Evolutionary conservation across 2,888 invertebrate genomes (phyloP), one percentile per base, ranked within the genome.

Genomic region (Chloroclysta siterata): DNA sequence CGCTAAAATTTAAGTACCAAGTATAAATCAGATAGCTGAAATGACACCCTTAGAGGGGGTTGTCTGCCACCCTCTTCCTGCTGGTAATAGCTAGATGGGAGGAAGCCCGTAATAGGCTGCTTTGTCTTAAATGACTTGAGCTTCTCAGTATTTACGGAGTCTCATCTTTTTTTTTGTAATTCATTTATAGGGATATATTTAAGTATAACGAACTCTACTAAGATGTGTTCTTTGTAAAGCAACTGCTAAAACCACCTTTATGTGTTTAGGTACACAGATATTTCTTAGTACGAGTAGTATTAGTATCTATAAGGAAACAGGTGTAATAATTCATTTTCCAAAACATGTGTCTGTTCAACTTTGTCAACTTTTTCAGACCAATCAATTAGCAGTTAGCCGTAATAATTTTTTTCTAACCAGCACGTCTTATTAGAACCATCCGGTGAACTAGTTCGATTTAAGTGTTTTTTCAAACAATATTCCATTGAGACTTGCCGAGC

Each of bases 51-150:
- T 11, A 14, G 33, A 50, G 64, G 63, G 57, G 58, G 53, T 41
- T 7, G 46, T 11, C 10, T 53, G 56, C 63, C 65, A 63, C 70
- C 68, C 68, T 33, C 59, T 70, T 65, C 66, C 66, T 60, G 66
- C 48, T 65, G 28, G 42, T 63, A 63, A 69, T 65, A 56, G 55
- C 69, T 44, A 52, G 59, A 63, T 58, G 65, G 69, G 65, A 69
- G 56, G 47, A 57, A 57, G 14, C 57, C 22, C 53, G 57, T 61
- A 65, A 65, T 61, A 41, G 48, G 53, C 56, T 44, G 56, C 53
- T 36, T 44, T 11, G 14, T 46, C 60, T 60, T 64, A 69, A 69
- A 66, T 65, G 55, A 47, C 46, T 42, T n/a, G 47, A 53, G 54
- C 59, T 58, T 29, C 47, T 48, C 7, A 41, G 39, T 56, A 14